These are phyloP conservation scores for Liodrosophila aerea DNA, from an alignment of 2,888 invertebrate species.

Conservation along the genomic window DNA sequence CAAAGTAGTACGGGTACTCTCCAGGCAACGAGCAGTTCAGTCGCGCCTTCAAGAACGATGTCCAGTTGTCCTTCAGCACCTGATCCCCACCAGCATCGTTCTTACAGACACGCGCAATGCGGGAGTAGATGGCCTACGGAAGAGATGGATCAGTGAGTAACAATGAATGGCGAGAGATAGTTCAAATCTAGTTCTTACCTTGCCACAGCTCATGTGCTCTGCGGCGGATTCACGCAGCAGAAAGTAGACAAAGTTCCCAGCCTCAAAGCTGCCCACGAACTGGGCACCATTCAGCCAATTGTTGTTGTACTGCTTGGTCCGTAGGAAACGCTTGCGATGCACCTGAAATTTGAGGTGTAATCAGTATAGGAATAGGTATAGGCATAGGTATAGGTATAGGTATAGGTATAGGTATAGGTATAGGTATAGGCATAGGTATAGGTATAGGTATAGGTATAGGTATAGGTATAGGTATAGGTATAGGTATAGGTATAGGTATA, in stretches of 20 bases:
- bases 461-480: no score
- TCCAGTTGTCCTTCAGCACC: constrained; percentile 92
- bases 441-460: not conserved
- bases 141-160: not conserved
- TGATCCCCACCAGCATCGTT: constrained; percentile 91
- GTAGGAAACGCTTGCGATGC: constrained; percentile 83
- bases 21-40: constrained; percentile 92
- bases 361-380: not conserved
- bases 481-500: no score
- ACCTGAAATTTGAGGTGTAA: constrained; percentile 27
- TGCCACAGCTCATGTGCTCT: constrained; percentile 96
- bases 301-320: constrained; percentile 91
- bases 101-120: constrained; percentile 95
- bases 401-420: no score
- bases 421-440: no score
- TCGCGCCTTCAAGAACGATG: constrained; percentile 94
- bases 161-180: no score
- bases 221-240: constrained; percentile 95
- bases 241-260: constrained; percentile 93
- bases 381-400: no score
- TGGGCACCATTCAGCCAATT: constrained; percentile 96
- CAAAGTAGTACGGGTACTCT: constrained; percentile 93
- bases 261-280: constrained; percentile 95
- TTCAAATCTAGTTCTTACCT: constrained; percentile 85
- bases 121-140: constrained; percentile 91